Percentiles rank a stretch among this genome's conserved stretches.
phyloP scores from a whole-genome alignment of 1,140 invertebrate species.

The Nomia melanderi region DNA sequence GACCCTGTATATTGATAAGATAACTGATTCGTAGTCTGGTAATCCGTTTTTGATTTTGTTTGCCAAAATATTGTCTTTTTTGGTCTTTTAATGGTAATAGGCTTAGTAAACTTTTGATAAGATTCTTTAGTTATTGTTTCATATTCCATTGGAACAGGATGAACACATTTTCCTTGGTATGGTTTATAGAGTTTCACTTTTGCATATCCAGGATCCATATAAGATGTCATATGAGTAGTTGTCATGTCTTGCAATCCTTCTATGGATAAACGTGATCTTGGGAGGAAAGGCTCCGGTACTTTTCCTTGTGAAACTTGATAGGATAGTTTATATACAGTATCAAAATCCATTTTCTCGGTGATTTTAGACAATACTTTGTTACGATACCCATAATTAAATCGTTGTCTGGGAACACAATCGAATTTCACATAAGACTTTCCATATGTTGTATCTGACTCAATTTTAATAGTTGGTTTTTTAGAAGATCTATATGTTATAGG shows the following conservation, averaged over 20 bases:
- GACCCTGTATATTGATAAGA: conserved; percentile 17
- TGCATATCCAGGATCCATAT: background rate
- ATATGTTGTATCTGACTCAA: conserved; percentile 29
- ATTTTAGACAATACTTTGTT: background rate
- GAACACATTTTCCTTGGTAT: background rate
- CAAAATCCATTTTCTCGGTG: background rate
- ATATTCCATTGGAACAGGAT: background rate
- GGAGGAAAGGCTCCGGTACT: background rate
- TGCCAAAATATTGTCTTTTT: conserved; percentile 10
- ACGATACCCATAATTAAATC: background rate
- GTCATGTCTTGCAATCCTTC: conserved; percentile 19
- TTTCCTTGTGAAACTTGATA: background rate
- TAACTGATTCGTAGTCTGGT: conserved; percentile 9
- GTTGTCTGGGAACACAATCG: background rate
- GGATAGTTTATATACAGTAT: conserved; percentile 27
- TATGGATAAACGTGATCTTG: conserved; percentile 2
- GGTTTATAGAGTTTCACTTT: background rate
- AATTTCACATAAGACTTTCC: conserved; percentile 7
- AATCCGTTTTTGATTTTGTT: conserved; percentile 26
- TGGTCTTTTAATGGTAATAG: background rate
- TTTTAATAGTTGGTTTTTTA: conserved; percentile 1
- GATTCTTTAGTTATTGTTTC: conserved; percentile 22
- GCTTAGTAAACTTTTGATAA: conserved; percentile 3
- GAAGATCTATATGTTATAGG: background rate
- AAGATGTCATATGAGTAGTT: background rate